phyloP scores from a whole-genome alignment of 2,797 vertebrate species.

The Megalops cyprinoides region DNA sequence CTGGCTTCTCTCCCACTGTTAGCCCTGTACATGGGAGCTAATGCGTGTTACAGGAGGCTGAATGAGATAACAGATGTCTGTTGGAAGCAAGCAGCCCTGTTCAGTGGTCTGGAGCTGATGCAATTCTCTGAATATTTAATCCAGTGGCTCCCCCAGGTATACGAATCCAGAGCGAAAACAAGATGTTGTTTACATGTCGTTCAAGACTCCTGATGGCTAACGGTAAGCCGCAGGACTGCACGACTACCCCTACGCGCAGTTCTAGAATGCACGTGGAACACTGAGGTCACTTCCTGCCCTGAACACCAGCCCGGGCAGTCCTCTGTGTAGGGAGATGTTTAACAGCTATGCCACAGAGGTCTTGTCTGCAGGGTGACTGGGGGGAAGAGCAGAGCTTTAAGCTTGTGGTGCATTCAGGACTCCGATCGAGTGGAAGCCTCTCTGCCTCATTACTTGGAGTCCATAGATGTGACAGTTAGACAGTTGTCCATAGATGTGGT shows the following conservation, averaged over 20 bases:
- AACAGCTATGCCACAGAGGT: not conserved
- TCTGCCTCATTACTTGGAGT: constrained; percentile 44
- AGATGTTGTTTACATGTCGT: not conserved
- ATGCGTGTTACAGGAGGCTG: not conserved
- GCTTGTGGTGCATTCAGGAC: constrained; percentile 41
- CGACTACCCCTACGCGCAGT: not conserved
- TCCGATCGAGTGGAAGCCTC: constrained; percentile 47
- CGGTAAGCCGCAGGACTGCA: not conserved
- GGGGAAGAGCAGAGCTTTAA: not conserved
- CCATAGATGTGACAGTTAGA: constrained; percentile 74
- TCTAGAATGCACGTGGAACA: not conserved
- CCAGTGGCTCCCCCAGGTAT: not conserved
- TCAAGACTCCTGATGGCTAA: not conserved
- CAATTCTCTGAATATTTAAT: constrained; percentile 23
- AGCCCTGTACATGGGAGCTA: not conserved
- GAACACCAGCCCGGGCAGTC: too few relatives aligned
- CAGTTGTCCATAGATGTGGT: constrained; percentile 68
- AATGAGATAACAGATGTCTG: not conserved
- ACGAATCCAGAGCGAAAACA: not conserved
- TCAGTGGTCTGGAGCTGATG: constrained; percentile 4
- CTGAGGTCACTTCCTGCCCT: not conserved
- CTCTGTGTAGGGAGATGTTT: not conserved
- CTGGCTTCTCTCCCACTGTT: not conserved
- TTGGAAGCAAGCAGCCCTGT: not conserved
- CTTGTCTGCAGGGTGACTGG: not conserved